Base-by-base conservation (phyloP, 2,113 vertebrate genomes). In the Mastomys natalensis region DNA sequence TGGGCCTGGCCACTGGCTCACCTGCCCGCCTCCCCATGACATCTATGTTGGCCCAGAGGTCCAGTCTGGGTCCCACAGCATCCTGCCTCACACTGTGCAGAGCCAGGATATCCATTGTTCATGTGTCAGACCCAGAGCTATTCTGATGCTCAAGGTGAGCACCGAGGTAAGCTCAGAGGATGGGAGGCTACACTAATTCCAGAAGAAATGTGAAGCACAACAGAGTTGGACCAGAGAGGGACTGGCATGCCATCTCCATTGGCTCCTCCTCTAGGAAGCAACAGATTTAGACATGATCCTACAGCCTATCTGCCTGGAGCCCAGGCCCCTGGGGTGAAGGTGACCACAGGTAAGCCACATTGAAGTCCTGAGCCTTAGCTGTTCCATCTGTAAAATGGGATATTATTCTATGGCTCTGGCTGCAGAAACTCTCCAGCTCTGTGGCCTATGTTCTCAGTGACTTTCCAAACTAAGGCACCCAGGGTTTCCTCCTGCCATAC, bases 1-100 rank as follows among this genome's bases (percentile, higher is more conserved):
- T 21, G 74, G 94, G 97, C 91, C 95, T 95, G 85, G 95, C 96
- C 43, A 55, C 72, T 93, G 93, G 95, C 90, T 64, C 0, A 7
- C 95, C 97, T 73, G 24, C 95, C 70, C 40, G 22, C 81, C 85
- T 10, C 58, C 55, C n/a, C 12, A 1, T 13, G 10, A 84, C 90
- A 87, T 76, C 58, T 48, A 7, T 37, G 37, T n/a, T 85, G n/a
- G 58, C 78, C 90, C 90, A 70, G 81, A 62, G 58, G 26, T 88
- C 53, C n/a, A 21, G 88, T 74, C 40, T 17, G n/a, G 51, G 82
- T 70, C 68, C 48, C 34, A n/a, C 16, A 53, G 81, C 60, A 40
- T 48, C 24, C 43, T 22, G 82, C 31, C 48, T 80, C 64, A 55
- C 29, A 19, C 8, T 22, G 21, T 21, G 31, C 0, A 0, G 24